Percentiles rank a stretch among this genome's conserved stretches.
phyloP scores from a whole-genome alignment of 2,888 invertebrate species.

The Epirrhoe alternata region DNA sequence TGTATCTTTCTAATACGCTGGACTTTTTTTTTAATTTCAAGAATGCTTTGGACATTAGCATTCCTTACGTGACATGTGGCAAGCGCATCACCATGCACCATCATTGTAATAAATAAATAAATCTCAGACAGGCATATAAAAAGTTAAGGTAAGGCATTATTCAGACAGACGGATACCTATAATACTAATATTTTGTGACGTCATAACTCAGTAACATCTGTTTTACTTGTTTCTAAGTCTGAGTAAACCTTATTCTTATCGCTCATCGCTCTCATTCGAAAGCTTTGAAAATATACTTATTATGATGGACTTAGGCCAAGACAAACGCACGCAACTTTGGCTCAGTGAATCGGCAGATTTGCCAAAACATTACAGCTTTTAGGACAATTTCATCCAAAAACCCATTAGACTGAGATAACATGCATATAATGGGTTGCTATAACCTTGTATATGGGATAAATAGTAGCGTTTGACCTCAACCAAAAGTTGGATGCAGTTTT shows the following conservation, averaged over 20 bases:
- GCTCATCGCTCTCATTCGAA: constrained; percentile 41
- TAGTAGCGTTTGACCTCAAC: constrained; percentile 26
- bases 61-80: too few species aligned
- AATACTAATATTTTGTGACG: too few species aligned
- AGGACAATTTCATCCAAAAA: constrained; percentile 37
- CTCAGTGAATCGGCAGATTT: constrained; percentile 54
- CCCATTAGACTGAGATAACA: constrained; percentile 40
- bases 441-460: constrained; percentile 22
- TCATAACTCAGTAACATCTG: too few species aligned
- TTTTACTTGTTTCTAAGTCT: background rate
- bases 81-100: too few species aligned
- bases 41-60: too few species aligned
- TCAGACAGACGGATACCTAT: too few species aligned
- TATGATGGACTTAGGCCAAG: constrained; percentile 63
- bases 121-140: too few species aligned
- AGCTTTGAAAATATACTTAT: constrained; percentile 50
- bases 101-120: too few species aligned
- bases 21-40: background rate
- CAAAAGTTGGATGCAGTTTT: constrained; percentile 22
- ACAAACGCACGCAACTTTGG: constrained; percentile 61
- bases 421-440: constrained; percentile 31
- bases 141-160: too few species aligned
- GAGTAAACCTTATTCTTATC: background rate
- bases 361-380: constrained; percentile 51
- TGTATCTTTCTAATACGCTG: background rate